Evolutionary conservation across 2,797 vertebrate genomes (phyloP), one percentile per base, ranked within the genome.

Genomic region (Bradypus variegatus): DNA sequence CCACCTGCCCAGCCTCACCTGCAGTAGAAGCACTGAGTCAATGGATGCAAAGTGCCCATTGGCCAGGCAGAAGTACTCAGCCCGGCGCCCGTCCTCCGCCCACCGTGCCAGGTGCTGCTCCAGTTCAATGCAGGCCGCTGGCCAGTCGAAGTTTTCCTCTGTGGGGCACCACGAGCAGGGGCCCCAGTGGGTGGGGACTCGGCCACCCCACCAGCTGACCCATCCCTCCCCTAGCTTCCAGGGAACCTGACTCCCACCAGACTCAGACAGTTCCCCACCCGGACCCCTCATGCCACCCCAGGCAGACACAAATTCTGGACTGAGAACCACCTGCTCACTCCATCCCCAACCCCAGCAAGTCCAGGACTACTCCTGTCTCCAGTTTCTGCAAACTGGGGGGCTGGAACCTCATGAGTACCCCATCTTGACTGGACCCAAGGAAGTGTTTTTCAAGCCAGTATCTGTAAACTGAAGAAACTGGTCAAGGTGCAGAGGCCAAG

Each of bases 101-200:
- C 98, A 98, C 92, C 95, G 97, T 5, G 96, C 94, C 91, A 98
- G 88, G 77, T 98, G 97, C 95, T 98, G 97, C 94, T 99, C 99
- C 97, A 99, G 97, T 91, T 99, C 98, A 92, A 98, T 96, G 85
- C 98, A 99, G 45, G 98, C 98, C 0, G 95, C 94, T 0, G 98
- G 97, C 98, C 98, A 99, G 94, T 98, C 97, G 36, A 99, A 98
- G 38, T 97, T 94, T 2, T 98, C 98, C 93, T 97, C 97, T 98
- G 92, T 2, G 41, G 94, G 73, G 78, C 15, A 80, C 73, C 84
- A 86, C 1, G 18, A 83, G 67, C 72, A 93, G 85, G 72, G 80
- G 11, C n/a, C 76, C 72, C 27, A 8, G 82, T 69, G 91, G 75
- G 82, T 31, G 67, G 88, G 53, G 64, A 84, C 36, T 18, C 64